Evolutionary conservation across 1,140 invertebrate species (phyloP).

Genomic region (Dreissena polymorpha): DNA sequence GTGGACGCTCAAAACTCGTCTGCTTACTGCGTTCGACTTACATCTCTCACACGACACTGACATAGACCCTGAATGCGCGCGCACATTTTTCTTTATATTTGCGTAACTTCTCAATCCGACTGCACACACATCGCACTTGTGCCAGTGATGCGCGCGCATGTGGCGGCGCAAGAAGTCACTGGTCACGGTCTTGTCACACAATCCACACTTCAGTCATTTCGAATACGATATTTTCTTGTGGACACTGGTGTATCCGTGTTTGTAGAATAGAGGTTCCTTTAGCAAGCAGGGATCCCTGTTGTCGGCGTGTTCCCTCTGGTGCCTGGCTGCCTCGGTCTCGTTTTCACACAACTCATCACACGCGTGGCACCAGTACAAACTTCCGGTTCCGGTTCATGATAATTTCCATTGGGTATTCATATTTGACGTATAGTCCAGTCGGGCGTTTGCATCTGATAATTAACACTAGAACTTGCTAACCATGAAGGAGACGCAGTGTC

Average conservation of each 20-base stretch:
- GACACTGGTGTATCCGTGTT: neutral
- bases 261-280: neutral
- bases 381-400: too few species aligned
- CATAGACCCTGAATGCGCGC: neutral
- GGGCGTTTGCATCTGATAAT: too few species aligned
- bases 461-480: too few species aligned
- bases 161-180: neutral
- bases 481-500: too few species aligned
- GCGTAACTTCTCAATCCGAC: neutral
- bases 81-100: neutral
- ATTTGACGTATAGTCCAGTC: too few species aligned
- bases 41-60: neutral
- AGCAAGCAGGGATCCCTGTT: too few species aligned
- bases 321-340: neutral
- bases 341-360: neutral
- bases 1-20: neutral
- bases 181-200: neutral
- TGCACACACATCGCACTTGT: neutral
- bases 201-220: neutral
- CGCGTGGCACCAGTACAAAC: neutral
- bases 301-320: neutral
- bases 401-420: too few species aligned
- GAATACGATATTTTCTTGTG: neutral
- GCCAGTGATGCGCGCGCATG: neutral
- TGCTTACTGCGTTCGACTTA: neutral